A percentile compares a stretch with the other conserved stretches of the same genome.
Evolutionary conservation across 2,888 invertebrate species (phyloP).

Genomic region (Acheta domesticus): DNA sequence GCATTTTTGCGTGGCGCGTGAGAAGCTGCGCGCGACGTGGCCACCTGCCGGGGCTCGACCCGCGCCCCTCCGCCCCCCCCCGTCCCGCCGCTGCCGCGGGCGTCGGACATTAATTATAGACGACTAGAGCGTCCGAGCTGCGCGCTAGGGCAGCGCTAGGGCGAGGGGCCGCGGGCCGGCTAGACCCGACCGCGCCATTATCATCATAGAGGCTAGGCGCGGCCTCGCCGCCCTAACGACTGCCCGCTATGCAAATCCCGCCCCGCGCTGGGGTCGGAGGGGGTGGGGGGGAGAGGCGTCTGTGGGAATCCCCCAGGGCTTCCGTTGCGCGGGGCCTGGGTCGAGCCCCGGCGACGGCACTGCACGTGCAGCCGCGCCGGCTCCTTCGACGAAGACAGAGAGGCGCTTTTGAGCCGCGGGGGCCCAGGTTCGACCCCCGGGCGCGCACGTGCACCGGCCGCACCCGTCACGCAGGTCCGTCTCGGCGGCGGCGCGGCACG

Average conservation of each 20-base stretch:
- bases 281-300: background rate
- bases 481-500: background rate
- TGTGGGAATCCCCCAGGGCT: background rate
- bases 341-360: background rate
- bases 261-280: background rate
- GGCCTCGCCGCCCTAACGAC: background rate
- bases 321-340: background rate
- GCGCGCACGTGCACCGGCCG: background rate
- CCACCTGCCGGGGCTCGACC: background rate
- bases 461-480: background rate
- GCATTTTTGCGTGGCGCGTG: conserved; percentile 3
- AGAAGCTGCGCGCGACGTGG: background rate
- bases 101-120: conserved; percentile 9
- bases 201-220: background rate
- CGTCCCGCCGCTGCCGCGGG: background rate
- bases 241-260: conserved; percentile 10
- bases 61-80: background rate
- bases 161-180: background rate
- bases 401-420: background rate
- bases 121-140: background rate
- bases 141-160: background rate
- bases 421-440: background rate
- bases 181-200: background rate
- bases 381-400: too few species aligned
- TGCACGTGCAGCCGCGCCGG: background rate